Evolutionary conservation across 2,888 invertebrate genomes (phyloP), one percentile per base, ranked within the genome.

Genomic region (Watsonalla binaria): DNA sequence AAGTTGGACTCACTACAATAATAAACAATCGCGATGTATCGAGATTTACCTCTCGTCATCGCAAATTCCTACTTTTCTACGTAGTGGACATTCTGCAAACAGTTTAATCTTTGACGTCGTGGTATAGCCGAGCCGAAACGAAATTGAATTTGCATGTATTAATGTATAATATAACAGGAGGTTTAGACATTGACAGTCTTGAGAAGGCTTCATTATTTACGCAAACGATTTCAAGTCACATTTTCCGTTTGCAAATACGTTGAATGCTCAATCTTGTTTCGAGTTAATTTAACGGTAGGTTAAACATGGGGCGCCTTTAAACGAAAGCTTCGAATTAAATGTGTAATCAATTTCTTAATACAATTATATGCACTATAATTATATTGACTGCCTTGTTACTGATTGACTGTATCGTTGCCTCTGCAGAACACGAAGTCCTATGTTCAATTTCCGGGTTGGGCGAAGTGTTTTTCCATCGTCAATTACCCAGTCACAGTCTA

Each of bases 51-150:
- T n/a, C n/a, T n/a, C n/a, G n/a, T n/a, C n/a, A n/a, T n/a, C n/a
- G n/a, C n/a, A n/a, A n/a, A n/a, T n/a, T n/a, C n/a, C 54, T 50
- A 46, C 46, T 39, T 54, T 50, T 35, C 47, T 46, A 33, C 42
- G 24, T 51, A 37, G 6, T 37, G 8, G 7, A 45, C 51, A 54
- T 47, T 24, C 35, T 54, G 24, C 11, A 24, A 24, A 24, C 24
- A 2, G 47, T n/a, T 39, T 39, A 47, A 45, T 47, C 47, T 48
- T 48, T 48, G 47, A 33, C 13, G 13, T 0, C 35, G 14, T n/a
- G 35, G 6, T 48, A 48, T 48, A 35, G 37, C 9, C 7, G 13
- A 24, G 48, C 13, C 7, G 48, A 14, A 48, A 48, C 48, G 14
- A 37, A 48, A 48, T 48, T 48, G 35, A 48, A 48, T 48, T 48